phyloP scores from a whole-genome alignment of 2,797 vertebrate species.

The Sylvia borin region DNA sequence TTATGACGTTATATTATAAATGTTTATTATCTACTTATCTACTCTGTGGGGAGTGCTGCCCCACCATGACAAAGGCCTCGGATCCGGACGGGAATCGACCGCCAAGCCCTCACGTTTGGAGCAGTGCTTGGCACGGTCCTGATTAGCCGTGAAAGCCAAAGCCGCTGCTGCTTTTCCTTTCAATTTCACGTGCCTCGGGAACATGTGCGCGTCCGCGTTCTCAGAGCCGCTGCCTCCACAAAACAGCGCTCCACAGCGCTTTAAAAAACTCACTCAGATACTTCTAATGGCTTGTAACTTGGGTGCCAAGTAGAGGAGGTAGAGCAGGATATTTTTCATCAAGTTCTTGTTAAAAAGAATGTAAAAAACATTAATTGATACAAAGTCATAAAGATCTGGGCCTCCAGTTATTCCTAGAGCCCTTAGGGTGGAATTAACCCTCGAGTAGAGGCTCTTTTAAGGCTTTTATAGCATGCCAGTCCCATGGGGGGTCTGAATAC shows the following conservation, averaged over 20 bases:
- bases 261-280: background rate
- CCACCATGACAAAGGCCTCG: fast-evolving
- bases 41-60: background rate
- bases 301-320: conserved; percentile 8
- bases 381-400: conserved; percentile 10
- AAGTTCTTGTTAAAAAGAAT: conserved; percentile 49
- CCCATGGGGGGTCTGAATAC: conserved; percentile 20
- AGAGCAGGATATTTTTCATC: conserved; percentile 48
- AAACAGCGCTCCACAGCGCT: background rate
- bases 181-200: fast-evolving
- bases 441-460: conserved; percentile 17
- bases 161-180: background rate
- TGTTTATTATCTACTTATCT: too few relatives aligned
- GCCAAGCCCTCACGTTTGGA: fast-evolving
- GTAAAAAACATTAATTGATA: conserved; percentile 53
- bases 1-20: too few relatives aligned
- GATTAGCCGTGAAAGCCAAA: background rate
- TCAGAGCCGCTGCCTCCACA: background rate
- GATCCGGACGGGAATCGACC: fast-evolving
- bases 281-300: background rate
- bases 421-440: conserved; percentile 46
- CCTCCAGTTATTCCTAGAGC: conserved; percentile 32
- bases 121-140: background rate
- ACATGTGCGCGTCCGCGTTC: fast-evolving
- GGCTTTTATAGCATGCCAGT: conserved; percentile 22